A percentile compares a stretch with the other conserved stretches of the same genome.
phyloP scores from a whole-genome alignment of 2,797 vertebrate genomes.

The Macropodus opercularis region DNA sequence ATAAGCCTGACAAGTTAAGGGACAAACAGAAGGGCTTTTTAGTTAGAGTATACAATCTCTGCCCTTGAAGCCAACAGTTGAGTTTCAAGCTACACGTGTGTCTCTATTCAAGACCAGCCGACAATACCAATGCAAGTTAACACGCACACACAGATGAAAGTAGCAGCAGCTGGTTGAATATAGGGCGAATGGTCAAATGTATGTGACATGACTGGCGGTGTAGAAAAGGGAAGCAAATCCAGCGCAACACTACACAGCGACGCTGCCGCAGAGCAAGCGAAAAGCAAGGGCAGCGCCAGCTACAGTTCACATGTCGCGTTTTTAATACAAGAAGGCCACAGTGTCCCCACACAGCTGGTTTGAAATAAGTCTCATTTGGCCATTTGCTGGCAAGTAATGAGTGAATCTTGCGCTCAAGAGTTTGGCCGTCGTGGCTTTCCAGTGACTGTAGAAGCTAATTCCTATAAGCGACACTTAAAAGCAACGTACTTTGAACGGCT shows the following conservation, averaged over 20 bases:
- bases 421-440: constrained; percentile 22
- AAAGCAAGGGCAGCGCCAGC: constrained; percentile 27
- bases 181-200: constrained; percentile 65
- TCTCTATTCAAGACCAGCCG: constrained; percentile 50
- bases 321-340: constrained; percentile 11
- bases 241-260: constrained; percentile 47
- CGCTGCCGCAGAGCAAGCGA: constrained; percentile 50
- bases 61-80: constrained; percentile 72
- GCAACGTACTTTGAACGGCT: not conserved
- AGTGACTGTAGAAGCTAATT: not conserved
- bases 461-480: not conserved
- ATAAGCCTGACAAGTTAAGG: not conserved
- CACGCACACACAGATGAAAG: constrained; percentile 29
- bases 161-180: constrained; percentile 51
- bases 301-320: constrained; percentile 29
- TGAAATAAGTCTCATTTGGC: not conserved
- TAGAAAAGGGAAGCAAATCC: constrained; percentile 58
- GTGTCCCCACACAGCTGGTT: not conserved
- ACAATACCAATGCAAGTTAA: constrained; percentile 38
- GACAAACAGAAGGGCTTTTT: constrained; percentile 38
- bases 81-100: constrained; percentile 29
- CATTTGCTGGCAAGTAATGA: not conserved
- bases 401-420: not conserved
- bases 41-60: constrained; percentile 41
- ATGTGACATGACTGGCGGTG: constrained; percentile 59